Evolutionary conservation across 2,888 invertebrate species (phyloP), one percentile per base, ranked within the genome.

Genomic region (Tipula lateralis): DNA sequence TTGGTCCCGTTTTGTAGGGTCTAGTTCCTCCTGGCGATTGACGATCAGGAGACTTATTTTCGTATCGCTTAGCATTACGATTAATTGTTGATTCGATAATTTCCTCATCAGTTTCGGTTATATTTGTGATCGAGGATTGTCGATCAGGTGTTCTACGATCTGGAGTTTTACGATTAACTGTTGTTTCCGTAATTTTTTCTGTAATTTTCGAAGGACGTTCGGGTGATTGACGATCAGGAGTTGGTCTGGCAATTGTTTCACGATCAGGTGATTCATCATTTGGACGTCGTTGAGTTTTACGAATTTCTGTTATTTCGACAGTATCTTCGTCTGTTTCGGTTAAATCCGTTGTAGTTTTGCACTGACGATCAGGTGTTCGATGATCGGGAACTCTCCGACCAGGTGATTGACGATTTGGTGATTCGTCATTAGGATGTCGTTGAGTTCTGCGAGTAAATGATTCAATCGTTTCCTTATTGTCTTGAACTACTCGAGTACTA

Each of bases 121-220:
- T n/a, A 50, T 7, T 50, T 16, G 4, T 50, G 16, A 16, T n/a
- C 16, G n/a, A 16, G 3, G 44, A 50, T 16, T n/a, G 1, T 1
- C 16, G 44, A 16, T 50, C 44, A 5, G 85, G 84, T 29, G 85
- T 84, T 13, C 34, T 44, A 84, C 83, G 84, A 32, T 84, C 24
- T 29, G 84, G 13, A 84, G 84, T 44, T 80, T 44, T 36, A 84
- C n/a, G n/a, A n/a, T n/a, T n/a, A n/a, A n/a, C n/a, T n/a, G n/a
- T n/a, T n/a, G n/a, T n/a, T n/a, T n/a, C n/a, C n/a, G n/a, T n/a
- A n/a, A n/a, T 44, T 44, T 36, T 12, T 9, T 6, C 12, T 34
- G 9, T 34, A 3, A 36, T n/a, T n/a, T n/a, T n/a, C n/a, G n/a
- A n/a, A n/a, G n/a, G n/a, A n/a, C n/a, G n/a, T n/a, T n/a, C n/a